phyloP scores from a whole-genome alignment of 2,797 vertebrate genomes.

The Nasua narica region DNA sequence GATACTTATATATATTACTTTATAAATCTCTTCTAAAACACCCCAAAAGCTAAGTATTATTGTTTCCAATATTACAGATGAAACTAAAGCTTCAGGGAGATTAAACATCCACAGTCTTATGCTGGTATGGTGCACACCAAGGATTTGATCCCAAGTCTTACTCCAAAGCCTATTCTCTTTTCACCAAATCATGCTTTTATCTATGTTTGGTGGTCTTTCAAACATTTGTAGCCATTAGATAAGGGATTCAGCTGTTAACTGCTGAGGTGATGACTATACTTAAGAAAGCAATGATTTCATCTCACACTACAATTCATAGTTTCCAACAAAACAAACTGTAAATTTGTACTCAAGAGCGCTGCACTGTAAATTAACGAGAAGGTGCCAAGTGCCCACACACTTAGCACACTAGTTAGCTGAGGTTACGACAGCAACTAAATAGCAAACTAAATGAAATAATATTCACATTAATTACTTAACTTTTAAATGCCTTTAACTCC shows the following conservation, averaged over 20 bases:
- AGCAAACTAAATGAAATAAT: constrained; percentile 9
- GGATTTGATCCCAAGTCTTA: neutral
- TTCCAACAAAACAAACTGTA: constrained; percentile 35
- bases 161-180: neutral
- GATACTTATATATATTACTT: neutral
- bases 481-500: neutral
- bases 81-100: neutral
- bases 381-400: neutral
- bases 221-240: constrained; percentile 38
- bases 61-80: neutral
- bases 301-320: neutral
- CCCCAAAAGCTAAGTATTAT: neutral
- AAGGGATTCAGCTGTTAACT: neutral
- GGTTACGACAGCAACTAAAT: neutral
- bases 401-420: neutral
- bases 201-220: neutral
- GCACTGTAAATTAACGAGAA: neutral
- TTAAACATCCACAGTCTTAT: neutral
- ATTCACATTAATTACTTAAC: constrained; percentile 25
- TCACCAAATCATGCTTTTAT: neutral
- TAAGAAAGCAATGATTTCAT: constrained; percentile 17
- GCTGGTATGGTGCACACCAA: neutral
- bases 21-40: neutral
- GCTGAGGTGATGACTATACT: neutral
- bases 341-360: neutral